Conservation (phyloP, 2,797 vertebrate genomes). For the Pempheris klunzingeri region DNA sequence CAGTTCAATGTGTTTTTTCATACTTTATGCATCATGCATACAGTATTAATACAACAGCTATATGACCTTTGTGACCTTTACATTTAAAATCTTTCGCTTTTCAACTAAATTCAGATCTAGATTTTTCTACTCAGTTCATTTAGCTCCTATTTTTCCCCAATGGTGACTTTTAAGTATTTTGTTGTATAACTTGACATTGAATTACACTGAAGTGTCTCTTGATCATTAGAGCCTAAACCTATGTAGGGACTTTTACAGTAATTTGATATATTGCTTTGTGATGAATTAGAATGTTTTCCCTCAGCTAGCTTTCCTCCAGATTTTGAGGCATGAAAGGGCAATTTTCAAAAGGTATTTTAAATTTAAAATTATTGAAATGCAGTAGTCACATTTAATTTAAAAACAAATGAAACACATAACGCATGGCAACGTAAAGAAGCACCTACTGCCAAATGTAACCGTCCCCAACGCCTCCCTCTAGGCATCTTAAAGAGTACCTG, state of each 20-base stretch:
- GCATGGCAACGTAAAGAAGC: neutral
- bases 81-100: neutral
- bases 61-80: neutral
- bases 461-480: constrained; percentile 35
- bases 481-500: constrained; percentile 91
- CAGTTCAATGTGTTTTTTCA: neutral
- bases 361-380: neutral
- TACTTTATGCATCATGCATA: too few species aligned
- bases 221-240: neutral
- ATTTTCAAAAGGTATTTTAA: too few species aligned
- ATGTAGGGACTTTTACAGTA: neutral
- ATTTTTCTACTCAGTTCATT: neutral
- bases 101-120: neutral
- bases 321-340: neutral
- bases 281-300: neutral
- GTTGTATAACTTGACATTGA: neutral
- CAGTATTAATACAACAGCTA: neutral
- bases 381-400: neutral
- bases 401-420: neutral
- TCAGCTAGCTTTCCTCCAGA: neutral
- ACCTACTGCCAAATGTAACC: neutral
- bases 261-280: neutral
- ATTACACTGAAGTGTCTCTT: neutral
- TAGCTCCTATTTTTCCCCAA: neutral
- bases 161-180: neutral